These are phyloP conservation scores for Pteromalus puparum DNA, from an alignment of 1,140 invertebrate species.

Conservation along the genomic window DNA sequence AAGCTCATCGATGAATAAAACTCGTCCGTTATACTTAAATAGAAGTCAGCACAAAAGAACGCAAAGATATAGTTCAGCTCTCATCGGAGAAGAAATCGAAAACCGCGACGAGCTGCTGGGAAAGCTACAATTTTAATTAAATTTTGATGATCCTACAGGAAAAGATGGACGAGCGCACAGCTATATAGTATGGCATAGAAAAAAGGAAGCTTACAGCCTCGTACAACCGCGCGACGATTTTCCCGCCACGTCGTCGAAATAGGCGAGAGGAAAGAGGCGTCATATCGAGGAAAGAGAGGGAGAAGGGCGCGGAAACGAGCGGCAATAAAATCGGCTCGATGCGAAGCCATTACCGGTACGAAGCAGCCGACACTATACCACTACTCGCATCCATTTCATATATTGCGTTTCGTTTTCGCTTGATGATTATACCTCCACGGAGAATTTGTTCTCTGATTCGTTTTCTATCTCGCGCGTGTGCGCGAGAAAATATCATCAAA, in stretches of 20 bases:
- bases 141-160: too few species aligned
- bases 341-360: slow-evolving; percentile 24
- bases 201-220: background rate
- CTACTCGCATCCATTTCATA: slow-evolving; percentile 12
- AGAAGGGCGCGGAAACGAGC: background rate
- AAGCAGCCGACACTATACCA: background rate
- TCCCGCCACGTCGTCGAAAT: background rate
- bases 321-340: slow-evolving; percentile 19
- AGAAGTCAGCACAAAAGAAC: too few species aligned
- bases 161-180: too few species aligned
- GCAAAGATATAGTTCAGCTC: too few species aligned
- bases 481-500: too few species aligned
- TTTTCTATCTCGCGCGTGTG: too few species aligned
- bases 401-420: slow-evolving; percentile 11
- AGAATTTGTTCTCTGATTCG: background rate
- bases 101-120: too few species aligned
- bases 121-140: too few species aligned
- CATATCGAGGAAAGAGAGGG: background rate
- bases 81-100: too few species aligned
- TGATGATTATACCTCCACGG: background rate
- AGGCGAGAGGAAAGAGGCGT: background rate
- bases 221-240: too few species aligned
- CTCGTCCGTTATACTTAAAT: too few species aligned
- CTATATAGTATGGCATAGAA: background rate
- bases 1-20: too few species aligned